These are phyloP conservation scores for Calliphora vicina DNA, from an alignment of 1,140 invertebrate genomes.

Conservation along the genomic window DNA sequence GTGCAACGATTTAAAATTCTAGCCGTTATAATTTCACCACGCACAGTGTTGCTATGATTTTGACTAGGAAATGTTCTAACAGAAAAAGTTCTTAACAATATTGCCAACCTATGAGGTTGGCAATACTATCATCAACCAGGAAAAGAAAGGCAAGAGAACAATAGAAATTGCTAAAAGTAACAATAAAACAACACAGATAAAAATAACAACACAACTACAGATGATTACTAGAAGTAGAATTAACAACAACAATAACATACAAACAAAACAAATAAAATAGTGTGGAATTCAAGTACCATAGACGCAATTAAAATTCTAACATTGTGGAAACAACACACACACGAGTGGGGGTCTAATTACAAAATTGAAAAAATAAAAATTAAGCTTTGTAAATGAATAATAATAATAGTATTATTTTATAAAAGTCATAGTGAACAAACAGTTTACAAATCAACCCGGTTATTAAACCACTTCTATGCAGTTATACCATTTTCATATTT, in stretches of 20 bases:
- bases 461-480: too few relatives aligned
- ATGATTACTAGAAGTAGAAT: not conserved
- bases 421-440: not conserved
- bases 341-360: not conserved
- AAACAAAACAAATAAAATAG: not conserved
- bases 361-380: not conserved
- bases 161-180: not conserved
- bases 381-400: not conserved
- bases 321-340: not conserved
- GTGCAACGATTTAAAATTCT: too few relatives aligned
- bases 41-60: too few relatives aligned
- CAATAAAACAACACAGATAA: not conserved
- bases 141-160: not conserved
- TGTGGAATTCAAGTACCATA: not conserved
- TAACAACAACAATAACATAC: not conserved
- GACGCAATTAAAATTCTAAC: conserved; percentile 11
- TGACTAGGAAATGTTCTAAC: too few relatives aligned
- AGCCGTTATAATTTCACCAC: too few relatives aligned
- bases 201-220: not conserved
- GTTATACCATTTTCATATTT: not conserved
- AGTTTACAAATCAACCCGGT: not conserved
- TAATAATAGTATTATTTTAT: not conserved
- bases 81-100: too few relatives aligned
- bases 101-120: too few relatives aligned
- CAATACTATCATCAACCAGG: too few relatives aligned